These are phyloP conservation scores for Drosophila melanica DNA, from an alignment of 1,140 invertebrate genomes.

Conservation along the genomic window DNA sequence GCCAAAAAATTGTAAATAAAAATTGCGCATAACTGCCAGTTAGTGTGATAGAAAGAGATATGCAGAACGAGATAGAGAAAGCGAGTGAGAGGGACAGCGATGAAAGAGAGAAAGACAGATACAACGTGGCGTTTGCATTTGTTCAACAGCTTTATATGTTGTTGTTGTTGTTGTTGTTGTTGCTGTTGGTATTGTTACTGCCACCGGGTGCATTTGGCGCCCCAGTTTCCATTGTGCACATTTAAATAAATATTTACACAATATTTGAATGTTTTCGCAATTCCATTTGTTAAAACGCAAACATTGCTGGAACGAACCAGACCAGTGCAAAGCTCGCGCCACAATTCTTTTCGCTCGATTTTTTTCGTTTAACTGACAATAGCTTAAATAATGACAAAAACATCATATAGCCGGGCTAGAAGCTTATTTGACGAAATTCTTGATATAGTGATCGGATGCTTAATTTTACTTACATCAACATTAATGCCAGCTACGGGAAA, in stretches of 20 bases:
- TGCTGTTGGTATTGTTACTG: constrained; percentile 15
- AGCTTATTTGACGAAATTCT: neutral
- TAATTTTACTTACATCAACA: constrained; percentile 89
- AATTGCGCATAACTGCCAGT: constrained; percentile 60
- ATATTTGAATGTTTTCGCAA: constrained; percentile 75
- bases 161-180: constrained; percentile 4
- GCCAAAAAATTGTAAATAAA: constrained; percentile 75
- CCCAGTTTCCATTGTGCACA: constrained; percentile 62
- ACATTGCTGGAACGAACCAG: constrained; percentile 27
- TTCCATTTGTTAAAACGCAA: constrained; percentile 67
- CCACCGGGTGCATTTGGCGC: constrained; percentile 37
- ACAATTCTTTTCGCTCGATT: constrained; percentile 38
- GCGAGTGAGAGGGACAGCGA: neutral
- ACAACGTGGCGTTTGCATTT: constrained; percentile 13
- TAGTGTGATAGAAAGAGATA: constrained; percentile 22
- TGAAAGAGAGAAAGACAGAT: neutral
- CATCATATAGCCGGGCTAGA: neutral
- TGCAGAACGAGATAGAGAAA: constrained; percentile 3
- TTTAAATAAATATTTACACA: constrained; percentile 79
- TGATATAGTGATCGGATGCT: constrained; percentile 20
- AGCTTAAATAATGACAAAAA: constrained; percentile 12
- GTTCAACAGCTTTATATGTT: constrained; percentile 20
- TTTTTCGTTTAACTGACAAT: constrained; percentile 67
- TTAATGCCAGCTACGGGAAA: constrained; percentile 89
- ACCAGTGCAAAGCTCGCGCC: constrained; percentile 37